Evolutionary conservation across 2,888 invertebrate genomes (phyloP), one percentile per base, ranked within the genome.

Genomic region (Cybosia mesomella): DNA sequence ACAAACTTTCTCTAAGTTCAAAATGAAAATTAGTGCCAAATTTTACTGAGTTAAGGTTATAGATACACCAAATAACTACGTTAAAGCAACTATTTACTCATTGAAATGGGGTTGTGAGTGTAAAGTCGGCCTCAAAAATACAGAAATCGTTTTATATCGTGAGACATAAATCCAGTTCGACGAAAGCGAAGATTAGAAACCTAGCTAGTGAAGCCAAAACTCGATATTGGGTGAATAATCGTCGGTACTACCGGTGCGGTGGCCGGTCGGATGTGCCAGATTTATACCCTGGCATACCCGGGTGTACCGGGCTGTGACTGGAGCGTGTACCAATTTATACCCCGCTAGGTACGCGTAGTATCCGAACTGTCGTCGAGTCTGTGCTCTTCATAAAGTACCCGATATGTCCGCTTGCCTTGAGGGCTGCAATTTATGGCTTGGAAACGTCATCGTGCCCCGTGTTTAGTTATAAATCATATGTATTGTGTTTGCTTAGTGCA

Each of bases 161-260:
- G 67, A 80, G 75, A 82, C 91, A 93, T 93, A 93, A 92, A 93
- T 92, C 83, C 83, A 83, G 81, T 85, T 81, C 89, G 90, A 87
- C 89, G 91, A 91, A 91, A 91, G 89, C 91, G 88, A 94, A 94
- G 94, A 94, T 93, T 93, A 92, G 92, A 85, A 87, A 81, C 87
- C 87, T 88, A 91, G 92, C 91, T 90, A 93, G 92, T 94, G 91
- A 92, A 92, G 93, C 93, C 92, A 93, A 93, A 94, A 94, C 93
- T 94, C 94, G 95, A 95, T 95, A 94, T 94, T 94, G 93, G 93
- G 90, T 95, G 94, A 95, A 94, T 95, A 94, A 95, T 94, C 91
- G 95, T 93, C 89, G 89, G 90, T 91, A 93, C 94, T 94, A 93
- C 95, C 95, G 95, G 94, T 89, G 92, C 90, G 93, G 92, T 91